Evolutionary conservation across 2,888 invertebrate species (phyloP).

Genomic region (Drosophila austrosaltans): DNA sequence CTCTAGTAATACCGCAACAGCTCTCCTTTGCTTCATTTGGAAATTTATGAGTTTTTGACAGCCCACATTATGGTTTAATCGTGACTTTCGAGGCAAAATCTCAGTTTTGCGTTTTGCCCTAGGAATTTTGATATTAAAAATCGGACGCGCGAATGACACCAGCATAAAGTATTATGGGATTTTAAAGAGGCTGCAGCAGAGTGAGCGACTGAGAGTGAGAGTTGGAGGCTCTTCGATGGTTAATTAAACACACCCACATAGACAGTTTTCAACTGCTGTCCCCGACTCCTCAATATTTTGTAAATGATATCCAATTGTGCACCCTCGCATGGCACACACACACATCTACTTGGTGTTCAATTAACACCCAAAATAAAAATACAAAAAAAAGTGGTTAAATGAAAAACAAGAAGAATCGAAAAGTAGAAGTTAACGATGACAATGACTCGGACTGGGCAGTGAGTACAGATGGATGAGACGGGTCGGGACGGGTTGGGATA

Average conservation of each 20-base stretch:
- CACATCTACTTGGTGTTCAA: constrained; percentile 30
- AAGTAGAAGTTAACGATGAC: constrained; percentile 6
- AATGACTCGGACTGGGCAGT: background rate
- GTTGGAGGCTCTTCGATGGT: constrained; percentile 20
- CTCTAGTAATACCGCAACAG: constrained; percentile 18
- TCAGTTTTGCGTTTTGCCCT: constrained; percentile 29
- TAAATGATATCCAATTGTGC: constrained; percentile 47
- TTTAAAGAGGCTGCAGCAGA: constrained; percentile 4
- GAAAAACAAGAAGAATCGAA: constrained; percentile 27
- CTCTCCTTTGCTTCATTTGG: constrained; percentile 61
- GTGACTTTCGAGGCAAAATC: constrained; percentile 71
- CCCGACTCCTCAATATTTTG: constrained; percentile 1
- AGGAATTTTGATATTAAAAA: constrained; percentile 68
- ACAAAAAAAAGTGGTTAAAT: constrained; percentile 20
- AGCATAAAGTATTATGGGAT: constrained; percentile 46
- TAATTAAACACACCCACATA: constrained; percentile 72
- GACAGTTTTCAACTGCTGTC: constrained; percentile 4
- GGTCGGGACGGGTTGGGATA: no score
- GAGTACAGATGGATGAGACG: background rate
- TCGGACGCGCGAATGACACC: constrained; percentile 72
- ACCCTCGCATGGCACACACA: constrained; percentile 1
- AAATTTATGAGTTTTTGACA: constrained; percentile 78
- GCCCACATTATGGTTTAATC: constrained; percentile 78
- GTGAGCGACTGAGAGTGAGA: constrained; percentile 7
- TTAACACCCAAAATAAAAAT: constrained; percentile 42